Evolutionary conservation across 1,140 invertebrate genomes (phyloP).

Genomic region (Trinorchestia longiramus): DNA sequence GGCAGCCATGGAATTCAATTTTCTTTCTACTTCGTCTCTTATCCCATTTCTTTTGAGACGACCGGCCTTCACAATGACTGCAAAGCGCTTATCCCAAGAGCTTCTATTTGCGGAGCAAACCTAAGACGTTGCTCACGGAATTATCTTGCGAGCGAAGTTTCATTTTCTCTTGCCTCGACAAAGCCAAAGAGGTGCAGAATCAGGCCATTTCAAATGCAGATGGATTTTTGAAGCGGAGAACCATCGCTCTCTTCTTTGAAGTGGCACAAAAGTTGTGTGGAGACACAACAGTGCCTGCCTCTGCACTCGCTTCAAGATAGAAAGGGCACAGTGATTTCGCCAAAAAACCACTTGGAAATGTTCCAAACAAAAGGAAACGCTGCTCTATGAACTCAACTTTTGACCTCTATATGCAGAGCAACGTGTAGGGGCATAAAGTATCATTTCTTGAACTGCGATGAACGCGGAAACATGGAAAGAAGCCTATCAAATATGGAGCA

Average conservation of each 20-base stretch:
- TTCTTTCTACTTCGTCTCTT: neutral
- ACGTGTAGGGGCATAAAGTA: neutral
- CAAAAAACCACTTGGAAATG: neutral
- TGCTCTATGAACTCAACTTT: neutral
- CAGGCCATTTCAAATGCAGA: slow-evolving; percentile 41
- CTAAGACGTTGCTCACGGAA: slow-evolving; percentile 38
- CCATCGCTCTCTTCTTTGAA: slow-evolving; percentile 34
- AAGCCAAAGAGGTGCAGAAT: slow-evolving; percentile 36
- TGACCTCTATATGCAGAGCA: neutral
- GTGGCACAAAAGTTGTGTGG: slow-evolving; percentile 13
- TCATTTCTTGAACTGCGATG: neutral
- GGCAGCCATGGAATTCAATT: neutral
- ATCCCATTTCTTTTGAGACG: neutral
- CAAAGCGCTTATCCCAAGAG: neutral
- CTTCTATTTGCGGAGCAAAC: slow-evolving; percentile 38
- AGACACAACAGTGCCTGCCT: neutral
- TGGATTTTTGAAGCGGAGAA: slow-evolving; percentile 33
- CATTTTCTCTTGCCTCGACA: slow-evolving; percentile 10
- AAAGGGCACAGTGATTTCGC: neutral
- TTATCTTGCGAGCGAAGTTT: slow-evolving; percentile 17
- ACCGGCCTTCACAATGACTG: neutral
- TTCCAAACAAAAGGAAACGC: neutral
- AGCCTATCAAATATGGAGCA: too few relatives aligned
- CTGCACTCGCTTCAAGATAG: neutral
- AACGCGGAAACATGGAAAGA: neutral